Conservation (phyloP, 2,797 vertebrate genomes). For the Sebastes hopkinsi region DNA sequence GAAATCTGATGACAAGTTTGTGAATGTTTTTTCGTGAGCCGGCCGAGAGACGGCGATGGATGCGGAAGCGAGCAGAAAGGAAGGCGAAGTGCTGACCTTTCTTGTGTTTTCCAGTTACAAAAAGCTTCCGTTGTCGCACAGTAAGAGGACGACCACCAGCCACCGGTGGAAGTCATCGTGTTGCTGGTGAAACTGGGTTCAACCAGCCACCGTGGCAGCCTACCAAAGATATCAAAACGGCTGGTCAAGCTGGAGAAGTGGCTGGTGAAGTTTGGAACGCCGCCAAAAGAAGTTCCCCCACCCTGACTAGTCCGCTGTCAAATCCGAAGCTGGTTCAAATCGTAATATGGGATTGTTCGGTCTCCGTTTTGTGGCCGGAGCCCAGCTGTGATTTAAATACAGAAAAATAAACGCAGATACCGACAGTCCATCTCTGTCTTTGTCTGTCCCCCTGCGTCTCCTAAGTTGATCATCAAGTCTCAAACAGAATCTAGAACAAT, state of each 20-base stretch:
- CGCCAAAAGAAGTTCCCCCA: background rate
- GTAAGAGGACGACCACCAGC: background rate
- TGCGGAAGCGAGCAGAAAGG: background rate
- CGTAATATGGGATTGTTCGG: background rate
- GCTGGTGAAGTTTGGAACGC: background rate
- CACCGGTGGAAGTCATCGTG: background rate
- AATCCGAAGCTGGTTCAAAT: constrained; percentile 11
- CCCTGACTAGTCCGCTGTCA: background rate
- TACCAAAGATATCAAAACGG: background rate
- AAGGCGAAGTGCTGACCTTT: background rate
- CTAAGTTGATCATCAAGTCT: constrained; percentile 82
- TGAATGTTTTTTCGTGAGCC: constrained; percentile 27
- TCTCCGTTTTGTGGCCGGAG: background rate
- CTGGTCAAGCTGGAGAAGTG: background rate
- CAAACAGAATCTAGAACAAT: constrained; percentile 80
- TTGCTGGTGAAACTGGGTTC: constrained; percentile 13
- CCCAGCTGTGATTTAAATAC: constrained; percentile 55
- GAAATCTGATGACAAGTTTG: constrained; percentile 26
- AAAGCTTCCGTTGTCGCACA: constrained; percentile 24
- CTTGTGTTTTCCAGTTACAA: constrained; percentile 71
- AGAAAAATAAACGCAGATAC: constrained; percentile 52
- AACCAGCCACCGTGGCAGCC: background rate
- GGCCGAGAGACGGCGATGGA: background rate
- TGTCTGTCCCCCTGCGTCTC: constrained; percentile 23
- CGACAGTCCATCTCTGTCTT: constrained; percentile 9